A percentile compares a stretch with the other conserved stretches of the same genome.
phyloP scores from a whole-genome alignment of 2,888 invertebrate species.

The Torymus aiolomorphi region DNA sequence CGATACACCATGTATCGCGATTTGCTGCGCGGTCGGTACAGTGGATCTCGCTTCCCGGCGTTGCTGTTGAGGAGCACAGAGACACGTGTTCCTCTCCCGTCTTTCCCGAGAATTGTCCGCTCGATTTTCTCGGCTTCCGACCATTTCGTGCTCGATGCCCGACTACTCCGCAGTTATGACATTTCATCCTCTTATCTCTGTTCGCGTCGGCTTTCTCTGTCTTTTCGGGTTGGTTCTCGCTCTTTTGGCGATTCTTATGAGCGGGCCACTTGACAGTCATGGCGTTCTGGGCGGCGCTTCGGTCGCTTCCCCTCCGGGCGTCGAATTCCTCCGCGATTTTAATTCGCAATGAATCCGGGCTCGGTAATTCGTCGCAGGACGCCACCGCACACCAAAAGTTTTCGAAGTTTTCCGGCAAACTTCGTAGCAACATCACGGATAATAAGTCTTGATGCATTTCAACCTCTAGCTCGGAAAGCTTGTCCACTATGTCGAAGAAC shows the following conservation, averaged over 20 bases:
- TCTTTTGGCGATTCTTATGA: no score
- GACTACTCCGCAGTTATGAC: not conserved
- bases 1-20: constrained; percentile 6
- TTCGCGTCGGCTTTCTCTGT: constrained; percentile 4
- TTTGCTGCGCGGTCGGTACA: not conserved
- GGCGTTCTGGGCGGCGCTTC: not conserved
- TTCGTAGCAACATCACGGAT: constrained; percentile 5
- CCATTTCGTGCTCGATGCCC: constrained; percentile 3
- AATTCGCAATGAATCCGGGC: not conserved
- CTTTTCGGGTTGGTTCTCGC: no score
- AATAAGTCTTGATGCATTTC: constrained; percentile 44
- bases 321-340: constrained; percentile 2
- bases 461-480: constrained; percentile 46
- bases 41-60: not conserved
- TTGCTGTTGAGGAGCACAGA: no score
- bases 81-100: not conserved
- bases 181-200: not conserved
- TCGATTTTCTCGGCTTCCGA: not conserved
- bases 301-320: not conserved
- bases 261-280: no score
- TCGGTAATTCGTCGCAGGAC: not conserved
- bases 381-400: constrained; percentile 12
- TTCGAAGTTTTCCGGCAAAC: not conserved
- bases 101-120: not conserved
- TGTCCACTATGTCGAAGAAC: constrained; percentile 37